Conservation (phyloP, 2,113 vertebrate genomes). For the Alexandromys fortis region DNA sequence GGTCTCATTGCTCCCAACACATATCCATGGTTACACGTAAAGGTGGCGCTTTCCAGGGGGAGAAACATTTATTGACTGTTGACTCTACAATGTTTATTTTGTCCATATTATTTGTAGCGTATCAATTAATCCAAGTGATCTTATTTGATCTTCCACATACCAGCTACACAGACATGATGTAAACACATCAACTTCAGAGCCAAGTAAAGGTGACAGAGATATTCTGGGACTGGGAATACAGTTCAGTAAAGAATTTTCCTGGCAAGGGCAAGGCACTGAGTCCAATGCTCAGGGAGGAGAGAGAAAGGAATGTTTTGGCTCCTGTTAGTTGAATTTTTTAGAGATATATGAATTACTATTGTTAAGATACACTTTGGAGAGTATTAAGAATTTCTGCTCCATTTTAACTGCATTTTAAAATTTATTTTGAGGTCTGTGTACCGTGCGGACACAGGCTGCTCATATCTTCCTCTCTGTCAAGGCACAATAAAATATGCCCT, state of each 20-base stretch:
- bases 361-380: constrained; percentile 28
- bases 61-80: background rate
- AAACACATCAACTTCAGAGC: background rate
- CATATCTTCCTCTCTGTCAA: constrained; percentile 23
- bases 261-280: background rate
- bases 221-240: background rate
- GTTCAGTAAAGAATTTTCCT: background rate
- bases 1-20: no score
- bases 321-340: background rate
- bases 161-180: background rate
- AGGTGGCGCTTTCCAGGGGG: background rate
- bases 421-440: constrained; percentile 38
- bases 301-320: background rate
- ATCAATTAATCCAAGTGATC: background rate
- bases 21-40: background rate
- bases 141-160: background rate
- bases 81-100: background rate
- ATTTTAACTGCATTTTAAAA: constrained; percentile 8
- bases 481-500: constrained; percentile 38
- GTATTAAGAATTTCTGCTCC: background rate
- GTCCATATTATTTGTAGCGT: background rate
- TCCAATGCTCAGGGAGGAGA: background rate
- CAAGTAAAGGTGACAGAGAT: background rate
- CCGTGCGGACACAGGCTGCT: background rate
- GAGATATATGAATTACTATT: background rate